Conservation (phyloP, 2,888 invertebrate genomes). For the Drosophila sordidapex region DNA sequence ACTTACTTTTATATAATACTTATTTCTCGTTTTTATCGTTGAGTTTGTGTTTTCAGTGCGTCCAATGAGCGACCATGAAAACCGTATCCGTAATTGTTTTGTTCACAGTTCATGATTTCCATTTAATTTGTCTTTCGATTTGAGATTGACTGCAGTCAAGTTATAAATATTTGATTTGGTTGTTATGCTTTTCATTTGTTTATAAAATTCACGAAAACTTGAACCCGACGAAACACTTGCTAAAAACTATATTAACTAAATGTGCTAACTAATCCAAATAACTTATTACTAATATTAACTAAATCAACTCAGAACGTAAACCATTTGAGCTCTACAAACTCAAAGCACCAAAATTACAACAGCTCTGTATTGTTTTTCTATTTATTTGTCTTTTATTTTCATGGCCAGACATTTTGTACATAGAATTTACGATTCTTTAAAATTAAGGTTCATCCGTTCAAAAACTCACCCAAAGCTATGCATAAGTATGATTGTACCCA, state of each 20-base stretch:
- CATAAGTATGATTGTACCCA: constrained; percentile 37
- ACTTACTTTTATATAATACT: constrained; percentile 41
- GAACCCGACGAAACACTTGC: constrained; percentile 85
- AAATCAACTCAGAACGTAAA: constrained; percentile 36
- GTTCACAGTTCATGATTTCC: constrained; percentile 29
- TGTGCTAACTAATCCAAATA: constrained; percentile 37
- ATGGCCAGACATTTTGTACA: constrained; percentile 72
- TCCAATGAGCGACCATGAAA: constrained; percentile 48
- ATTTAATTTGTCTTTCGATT: constrained; percentile 25
- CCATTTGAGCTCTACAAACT: constrained; percentile 16
- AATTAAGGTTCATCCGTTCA: constrained; percentile 35
- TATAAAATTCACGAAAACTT: constrained; percentile 79
- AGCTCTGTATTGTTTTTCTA: constrained; percentile 32
- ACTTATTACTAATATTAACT: constrained; percentile 37
- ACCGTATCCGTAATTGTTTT: constrained; percentile 33
- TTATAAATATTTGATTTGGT: constrained; percentile 19
- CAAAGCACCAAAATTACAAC: constrained; percentile 47
- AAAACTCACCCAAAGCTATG: constrained; percentile 43
- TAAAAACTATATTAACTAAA: constrained; percentile 62
- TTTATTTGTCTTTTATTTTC: constrained; percentile 41
- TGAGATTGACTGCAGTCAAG: constrained; percentile 31
- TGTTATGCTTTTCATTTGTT: constrained; percentile 58
- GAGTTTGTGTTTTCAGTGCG: constrained; percentile 61
- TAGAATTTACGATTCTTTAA: constrained; percentile 34
- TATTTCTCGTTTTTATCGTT: constrained; percentile 40